Conservation (phyloP, 2,888 invertebrate species). For the Aphodius granarius region DNA sequence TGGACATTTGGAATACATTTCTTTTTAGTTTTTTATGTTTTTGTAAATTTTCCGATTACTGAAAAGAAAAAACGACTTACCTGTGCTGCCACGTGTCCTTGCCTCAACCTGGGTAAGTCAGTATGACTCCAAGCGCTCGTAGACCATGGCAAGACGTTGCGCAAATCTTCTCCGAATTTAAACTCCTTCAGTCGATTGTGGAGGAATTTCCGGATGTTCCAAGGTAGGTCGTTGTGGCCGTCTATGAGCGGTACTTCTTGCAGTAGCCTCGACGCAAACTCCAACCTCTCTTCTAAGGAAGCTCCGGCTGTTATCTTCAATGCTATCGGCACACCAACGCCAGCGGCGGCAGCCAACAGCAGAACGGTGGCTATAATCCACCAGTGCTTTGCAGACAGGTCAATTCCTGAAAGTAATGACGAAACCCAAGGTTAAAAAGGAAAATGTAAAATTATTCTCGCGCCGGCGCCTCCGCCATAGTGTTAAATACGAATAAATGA, state of each 20-base stretch:
- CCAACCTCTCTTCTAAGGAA: constrained; percentile 74
- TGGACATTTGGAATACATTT: too few species aligned
- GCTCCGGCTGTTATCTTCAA: constrained; percentile 76
- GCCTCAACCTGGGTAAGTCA: constrained; percentile 71
- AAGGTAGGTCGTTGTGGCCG: constrained; percentile 89
- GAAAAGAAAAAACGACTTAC: constrained; percentile 52
- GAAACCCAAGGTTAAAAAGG: background rate
- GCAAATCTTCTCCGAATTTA: constrained; percentile 69
- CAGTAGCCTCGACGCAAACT: constrained; percentile 71
- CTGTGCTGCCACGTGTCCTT: constrained; percentile 78
- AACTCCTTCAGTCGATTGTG: constrained; percentile 87
- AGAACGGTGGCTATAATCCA: constrained; percentile 76
- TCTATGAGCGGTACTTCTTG: constrained; percentile 80
- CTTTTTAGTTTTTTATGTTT: too few species aligned
- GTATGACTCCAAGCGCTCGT: constrained; percentile 78
- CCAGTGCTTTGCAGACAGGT: constrained; percentile 69
- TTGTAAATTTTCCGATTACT: too few species aligned
- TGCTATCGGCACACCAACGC: constrained; percentile 78
- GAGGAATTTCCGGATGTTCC: constrained; percentile 89
- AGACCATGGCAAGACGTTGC: constrained; percentile 71
- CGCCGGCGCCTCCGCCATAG: too few species aligned
- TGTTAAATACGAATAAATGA: too few species aligned
- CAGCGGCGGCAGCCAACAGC: constrained; percentile 76
- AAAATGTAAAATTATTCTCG: background rate
- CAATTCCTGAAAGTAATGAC: constrained; percentile 55